These are phyloP conservation scores for Prionailurus bengalensis DNA, from an alignment of 2,113 vertebrate genomes.

Conservation along the genomic window DNA sequence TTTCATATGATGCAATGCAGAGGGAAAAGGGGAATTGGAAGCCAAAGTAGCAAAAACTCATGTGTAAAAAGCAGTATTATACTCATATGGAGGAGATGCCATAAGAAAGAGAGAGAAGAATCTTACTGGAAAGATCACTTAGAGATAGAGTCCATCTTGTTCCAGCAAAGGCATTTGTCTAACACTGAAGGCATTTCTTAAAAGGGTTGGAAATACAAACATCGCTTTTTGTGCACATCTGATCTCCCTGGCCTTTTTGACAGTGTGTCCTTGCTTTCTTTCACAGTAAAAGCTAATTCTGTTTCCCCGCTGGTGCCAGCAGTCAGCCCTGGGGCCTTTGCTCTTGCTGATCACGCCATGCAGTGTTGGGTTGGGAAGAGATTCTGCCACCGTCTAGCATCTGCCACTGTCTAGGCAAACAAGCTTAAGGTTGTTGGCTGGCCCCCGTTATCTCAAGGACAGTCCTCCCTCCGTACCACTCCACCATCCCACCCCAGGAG, in stretches of 20 bases:
- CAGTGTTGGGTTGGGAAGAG: not conserved
- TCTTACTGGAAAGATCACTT: not conserved
- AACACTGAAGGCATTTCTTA: not conserved
- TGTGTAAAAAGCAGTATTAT: slow-evolving; percentile 46
- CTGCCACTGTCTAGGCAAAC: too few relatives aligned
- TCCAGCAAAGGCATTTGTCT: not conserved
- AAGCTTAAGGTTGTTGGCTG: not conserved
- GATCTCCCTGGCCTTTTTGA: not conserved
- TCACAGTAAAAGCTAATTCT: not conserved
- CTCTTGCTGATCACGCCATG: not conserved
- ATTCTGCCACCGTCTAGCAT: not conserved
- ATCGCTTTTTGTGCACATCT: not conserved
- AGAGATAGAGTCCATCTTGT: not conserved
- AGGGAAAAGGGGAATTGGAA: not conserved
- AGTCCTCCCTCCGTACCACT: accelerated
- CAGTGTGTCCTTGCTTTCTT: not conserved
- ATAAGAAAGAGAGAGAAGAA: not conserved
- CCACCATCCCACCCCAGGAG: accelerated
- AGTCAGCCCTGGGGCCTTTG: not conserved
- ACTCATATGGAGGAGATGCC: not conserved
- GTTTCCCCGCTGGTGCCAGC: too few relatives aligned
- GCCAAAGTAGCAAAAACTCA: not conserved
- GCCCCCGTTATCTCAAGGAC: not conserved
- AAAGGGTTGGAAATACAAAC: not conserved
- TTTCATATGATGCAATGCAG: slow-evolving; percentile 65